Conservation (phyloP, 2,113 vertebrate species). For the Aepyceros melampus region DNA sequence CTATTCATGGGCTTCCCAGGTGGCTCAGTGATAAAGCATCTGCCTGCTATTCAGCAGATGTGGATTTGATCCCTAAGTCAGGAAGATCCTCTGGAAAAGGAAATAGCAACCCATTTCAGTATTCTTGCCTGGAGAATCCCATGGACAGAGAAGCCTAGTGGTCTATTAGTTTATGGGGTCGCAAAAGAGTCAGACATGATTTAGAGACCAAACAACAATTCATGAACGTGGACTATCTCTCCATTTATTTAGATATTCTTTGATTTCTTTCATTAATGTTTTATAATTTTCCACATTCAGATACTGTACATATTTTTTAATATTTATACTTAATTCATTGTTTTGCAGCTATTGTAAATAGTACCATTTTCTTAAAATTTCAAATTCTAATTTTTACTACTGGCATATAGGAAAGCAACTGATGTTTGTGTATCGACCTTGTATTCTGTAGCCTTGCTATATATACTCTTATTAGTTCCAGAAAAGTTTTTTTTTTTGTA, state of each 20-base stretch:
- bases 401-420: background rate
- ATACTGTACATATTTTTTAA: background rate
- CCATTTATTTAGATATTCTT: background rate
- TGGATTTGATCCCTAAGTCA: background rate
- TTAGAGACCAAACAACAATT: background rate
- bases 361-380: background rate
- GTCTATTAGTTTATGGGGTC: background rate
- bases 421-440: background rate
- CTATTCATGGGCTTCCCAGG: background rate
- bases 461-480: background rate
- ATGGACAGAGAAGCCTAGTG: background rate
- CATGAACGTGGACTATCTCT: background rate
- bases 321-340: conserved; percentile 7
- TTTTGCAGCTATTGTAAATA: background rate
- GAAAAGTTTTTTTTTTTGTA: background rate
- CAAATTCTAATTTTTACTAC: background rate
- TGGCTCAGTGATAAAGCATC: background rate
- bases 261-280: conserved; percentile 15
- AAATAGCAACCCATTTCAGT: background rate
- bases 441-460: background rate
- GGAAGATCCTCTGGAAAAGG: background rate
- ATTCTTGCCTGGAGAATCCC: background rate
- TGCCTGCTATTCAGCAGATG: background rate
- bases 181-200: background rate
- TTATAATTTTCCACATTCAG: conserved; percentile 15